Evolutionary conservation across 2,113 vertebrate species (phyloP).

Genomic region (Pica pica): DNA sequence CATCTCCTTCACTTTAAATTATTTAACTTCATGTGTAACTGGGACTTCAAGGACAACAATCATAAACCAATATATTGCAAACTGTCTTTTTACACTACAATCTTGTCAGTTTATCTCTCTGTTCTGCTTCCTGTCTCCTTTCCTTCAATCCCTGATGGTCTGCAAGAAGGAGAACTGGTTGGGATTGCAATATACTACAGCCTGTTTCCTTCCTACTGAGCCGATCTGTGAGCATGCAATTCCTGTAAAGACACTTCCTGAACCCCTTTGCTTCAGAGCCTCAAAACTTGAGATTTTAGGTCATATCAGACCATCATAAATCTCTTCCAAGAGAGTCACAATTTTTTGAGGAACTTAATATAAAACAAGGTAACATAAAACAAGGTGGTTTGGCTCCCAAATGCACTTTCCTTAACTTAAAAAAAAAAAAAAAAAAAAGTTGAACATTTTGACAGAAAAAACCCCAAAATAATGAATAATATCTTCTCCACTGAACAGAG

Average conservation of each 20-base stretch:
- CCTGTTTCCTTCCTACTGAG: neutral
- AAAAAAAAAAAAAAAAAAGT: neutral
- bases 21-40: neutral
- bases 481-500: neutral
- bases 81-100: neutral
- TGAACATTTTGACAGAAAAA: neutral
- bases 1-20: neutral
- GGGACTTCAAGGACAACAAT: neutral
- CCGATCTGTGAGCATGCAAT: neutral
- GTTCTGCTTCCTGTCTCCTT: neutral
- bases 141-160: neutral
- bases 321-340: neutral
- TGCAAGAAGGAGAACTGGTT: neutral
- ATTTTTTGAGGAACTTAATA: neutral
- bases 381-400: neutral
- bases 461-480: neutral
- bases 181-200: neutral
- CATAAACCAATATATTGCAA: neutral
- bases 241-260: neutral
- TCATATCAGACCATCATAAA: neutral
- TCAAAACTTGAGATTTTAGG: neutral
- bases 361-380: neutral
- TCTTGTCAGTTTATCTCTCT: neutral
- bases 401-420: neutral
- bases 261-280: neutral